Conservation (phyloP, 2,888 invertebrate species). For the Agrotis clavis region DNA sequence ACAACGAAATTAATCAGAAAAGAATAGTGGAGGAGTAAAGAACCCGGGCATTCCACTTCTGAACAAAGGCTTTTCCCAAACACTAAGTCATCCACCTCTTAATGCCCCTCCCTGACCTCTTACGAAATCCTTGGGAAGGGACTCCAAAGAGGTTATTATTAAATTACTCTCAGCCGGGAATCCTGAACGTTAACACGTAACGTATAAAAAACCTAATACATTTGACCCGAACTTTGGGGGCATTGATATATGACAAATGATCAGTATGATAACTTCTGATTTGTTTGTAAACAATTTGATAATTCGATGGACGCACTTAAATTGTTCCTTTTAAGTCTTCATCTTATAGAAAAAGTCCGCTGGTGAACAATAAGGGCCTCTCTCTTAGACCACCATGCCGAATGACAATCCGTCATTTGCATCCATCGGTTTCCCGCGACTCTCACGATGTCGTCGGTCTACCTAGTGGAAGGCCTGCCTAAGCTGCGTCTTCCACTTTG, state of each 20-base stretch:
- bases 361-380: no score
- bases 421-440: no score
- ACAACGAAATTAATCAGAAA: no score
- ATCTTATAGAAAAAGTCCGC: no score
- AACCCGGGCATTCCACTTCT: no score
- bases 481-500: no score
- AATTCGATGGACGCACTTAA: constrained; percentile 11
- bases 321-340: background rate
- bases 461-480: no score
- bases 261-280: constrained; percentile 14
- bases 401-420: no score
- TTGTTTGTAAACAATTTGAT: constrained; percentile 58
- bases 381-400: no score
- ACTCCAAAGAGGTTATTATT: constrained; percentile 23
- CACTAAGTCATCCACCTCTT: background rate
- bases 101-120: constrained; percentile 34
- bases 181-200: constrained; percentile 30
- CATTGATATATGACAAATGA: constrained; percentile 35
- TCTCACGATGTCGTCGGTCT: no score
- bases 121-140: constrained; percentile 28
- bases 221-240: constrained; percentile 47
- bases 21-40: no score
- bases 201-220: constrained; percentile 42
- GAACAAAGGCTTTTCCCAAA: no score
- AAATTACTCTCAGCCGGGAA: constrained; percentile 12